These are phyloP conservation scores for Nomada goodeniana DNA, from an alignment of 2,888 invertebrate species.

Conservation along the genomic window DNA sequence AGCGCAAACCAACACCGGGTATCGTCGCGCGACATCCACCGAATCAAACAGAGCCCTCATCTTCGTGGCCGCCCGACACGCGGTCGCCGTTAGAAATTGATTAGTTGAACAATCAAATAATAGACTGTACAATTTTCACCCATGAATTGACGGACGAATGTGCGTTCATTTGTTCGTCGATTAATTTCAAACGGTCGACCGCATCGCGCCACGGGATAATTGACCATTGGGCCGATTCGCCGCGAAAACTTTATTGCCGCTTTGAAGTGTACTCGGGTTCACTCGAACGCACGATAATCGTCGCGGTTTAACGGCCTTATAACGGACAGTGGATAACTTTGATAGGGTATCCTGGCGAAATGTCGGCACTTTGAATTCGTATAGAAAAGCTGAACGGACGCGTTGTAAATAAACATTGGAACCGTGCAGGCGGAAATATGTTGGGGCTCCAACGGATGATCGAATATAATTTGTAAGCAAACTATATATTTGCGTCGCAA, in stretches of 20 bases:
- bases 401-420: too few relatives aligned
- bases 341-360: too few relatives aligned
- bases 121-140: constrained; percentile 19
- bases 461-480: too few relatives aligned
- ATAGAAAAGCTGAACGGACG: too few relatives aligned
- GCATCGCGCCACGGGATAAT: constrained; percentile 17
- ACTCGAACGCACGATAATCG: background rate
- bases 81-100: constrained; percentile 4
- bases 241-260: background rate
- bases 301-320: background rate
- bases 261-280: background rate
- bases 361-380: too few relatives aligned
- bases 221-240: constrained; percentile 27
- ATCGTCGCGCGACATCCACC: background rate
- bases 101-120: constrained; percentile 22
- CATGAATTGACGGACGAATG: constrained; percentile 34
- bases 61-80: background rate
- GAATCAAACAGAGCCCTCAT: background rate
- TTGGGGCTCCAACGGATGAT: too few relatives aligned
- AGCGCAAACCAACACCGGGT: background rate
- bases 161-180: constrained; percentile 16
- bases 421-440: too few relatives aligned
- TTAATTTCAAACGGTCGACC: constrained; percentile 3
- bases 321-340: too few relatives aligned
- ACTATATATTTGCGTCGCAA: too few relatives aligned